phyloP scores from a whole-genome alignment of 23 tunicate species.

The Pegea sp. region DNA sequence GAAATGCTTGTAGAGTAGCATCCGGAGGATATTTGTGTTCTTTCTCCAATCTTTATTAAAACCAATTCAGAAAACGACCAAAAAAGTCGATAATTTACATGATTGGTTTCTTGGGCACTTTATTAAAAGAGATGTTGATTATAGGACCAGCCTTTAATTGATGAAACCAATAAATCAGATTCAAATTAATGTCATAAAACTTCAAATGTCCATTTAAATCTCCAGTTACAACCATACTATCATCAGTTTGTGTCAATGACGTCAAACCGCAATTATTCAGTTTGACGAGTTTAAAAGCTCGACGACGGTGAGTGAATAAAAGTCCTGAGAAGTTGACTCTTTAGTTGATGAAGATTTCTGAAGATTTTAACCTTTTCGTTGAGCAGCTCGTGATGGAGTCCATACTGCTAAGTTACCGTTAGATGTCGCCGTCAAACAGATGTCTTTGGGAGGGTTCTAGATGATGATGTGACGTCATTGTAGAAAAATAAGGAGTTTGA shows the following conservation, averaged over 20 bases:
- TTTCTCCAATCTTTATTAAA: slow-evolving; percentile 11
- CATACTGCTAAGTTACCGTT: slow-evolving; percentile 78
- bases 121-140: slow-evolving; percentile 37
- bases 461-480: no score
- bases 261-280: slow-evolving; percentile 47
- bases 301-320: no score
- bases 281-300: slow-evolving; percentile 54
- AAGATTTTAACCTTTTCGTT: slow-evolving; percentile 4
- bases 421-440: slow-evolving; percentile 47
- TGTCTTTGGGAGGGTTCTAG: not conserved
- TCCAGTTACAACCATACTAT: slow-evolving; percentile 41
- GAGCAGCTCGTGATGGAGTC: slow-evolving; percentile 44
- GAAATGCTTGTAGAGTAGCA: slow-evolving; percentile 31
- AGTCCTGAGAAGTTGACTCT: no score
- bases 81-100: not conserved
- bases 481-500: no score
- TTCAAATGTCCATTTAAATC: slow-evolving; percentile 46
- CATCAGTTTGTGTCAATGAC: slow-evolving; percentile 32
- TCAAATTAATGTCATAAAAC: slow-evolving; percentile 49
- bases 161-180: slow-evolving; percentile 34
- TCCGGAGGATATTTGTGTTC: slow-evolving; percentile 25
- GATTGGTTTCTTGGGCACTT: not conserved
- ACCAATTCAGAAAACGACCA: not conserved
- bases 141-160: slow-evolving; percentile 19
- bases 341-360: no score